phyloP scores from a whole-genome alignment of 2,113 vertebrate species.

The Notarius quadriscutis region DNA sequence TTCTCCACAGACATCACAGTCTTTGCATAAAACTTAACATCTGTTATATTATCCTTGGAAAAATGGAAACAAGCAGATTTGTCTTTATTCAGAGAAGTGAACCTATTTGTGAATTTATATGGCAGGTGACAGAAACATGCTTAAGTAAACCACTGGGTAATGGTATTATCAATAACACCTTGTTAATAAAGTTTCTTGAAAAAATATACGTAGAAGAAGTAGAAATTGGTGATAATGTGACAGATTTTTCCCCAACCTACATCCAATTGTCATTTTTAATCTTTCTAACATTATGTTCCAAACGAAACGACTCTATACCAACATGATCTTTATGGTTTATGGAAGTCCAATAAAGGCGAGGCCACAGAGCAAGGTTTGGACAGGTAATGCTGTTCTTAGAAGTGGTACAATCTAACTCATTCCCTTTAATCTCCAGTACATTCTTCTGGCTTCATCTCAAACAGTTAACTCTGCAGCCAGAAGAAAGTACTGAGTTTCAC shows the following conservation, averaged over 20 bases:
- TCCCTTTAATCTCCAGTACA: slow-evolving; percentile 15
- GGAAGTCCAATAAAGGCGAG: slow-evolving; percentile 24
- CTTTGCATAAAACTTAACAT: slow-evolving; percentile 20
- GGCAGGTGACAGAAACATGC: not conserved
- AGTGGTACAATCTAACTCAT: not conserved
- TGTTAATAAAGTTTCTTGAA: not conserved
- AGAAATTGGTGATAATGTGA: not conserved
- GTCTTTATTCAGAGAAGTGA: not conserved
- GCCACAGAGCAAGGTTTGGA: not conserved
- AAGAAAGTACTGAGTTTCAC: slow-evolving; percentile 37
- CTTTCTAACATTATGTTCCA: not conserved
- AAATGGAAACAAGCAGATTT: slow-evolving; percentile 7
- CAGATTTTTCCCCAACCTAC: not conserved
- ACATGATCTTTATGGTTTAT: not conserved
- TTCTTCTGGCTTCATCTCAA: slow-evolving; percentile 15
- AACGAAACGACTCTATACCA: not conserved
- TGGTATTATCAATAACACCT: not conserved
- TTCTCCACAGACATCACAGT: slow-evolving; percentile 3
- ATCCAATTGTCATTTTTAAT: not conserved
- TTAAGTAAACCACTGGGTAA: not conserved
- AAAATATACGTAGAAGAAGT: not conserved
- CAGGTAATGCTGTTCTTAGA: slow-evolving; percentile 2
- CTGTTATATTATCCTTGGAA: not conserved
- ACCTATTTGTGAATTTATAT: not conserved
- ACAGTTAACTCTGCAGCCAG: slow-evolving; percentile 3